Percentiles rank a stretch among this genome's conserved stretches.
Evolutionary conservation across 2,888 invertebrate species (phyloP).

Genomic region (Drosophila neotestacea): DNA sequence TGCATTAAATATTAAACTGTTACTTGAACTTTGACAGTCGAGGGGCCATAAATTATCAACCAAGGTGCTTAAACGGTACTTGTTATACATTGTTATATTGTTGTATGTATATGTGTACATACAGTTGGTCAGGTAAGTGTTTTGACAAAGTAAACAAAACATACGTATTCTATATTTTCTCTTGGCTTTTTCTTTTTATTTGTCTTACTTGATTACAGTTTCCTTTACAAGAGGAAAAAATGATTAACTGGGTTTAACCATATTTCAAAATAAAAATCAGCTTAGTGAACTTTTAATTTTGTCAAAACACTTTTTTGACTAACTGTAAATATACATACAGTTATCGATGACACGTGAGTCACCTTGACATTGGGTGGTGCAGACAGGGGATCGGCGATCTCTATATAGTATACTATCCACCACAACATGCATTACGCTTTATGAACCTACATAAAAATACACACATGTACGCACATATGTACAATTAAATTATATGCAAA

Average conservation of each 20-base stretch:
- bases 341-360: slow-evolving; percentile 20
- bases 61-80: slow-evolving; percentile 29
- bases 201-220: too few relatives aligned
- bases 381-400: not conserved
- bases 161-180: too few relatives aligned
- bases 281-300: too few relatives aligned
- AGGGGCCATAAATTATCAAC: slow-evolving; percentile 6
- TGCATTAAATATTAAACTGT: slow-evolving; percentile 3
- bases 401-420: not conserved
- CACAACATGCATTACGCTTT: too few relatives aligned
- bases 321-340: not conserved
- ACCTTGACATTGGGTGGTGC: slow-evolving; percentile 41
- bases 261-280: too few relatives aligned
- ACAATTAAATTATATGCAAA: slow-evolving; percentile 28
- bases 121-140: too few relatives aligned
- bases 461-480: not conserved
- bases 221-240: too few relatives aligned
- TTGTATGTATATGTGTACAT: not conserved
- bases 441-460: not conserved
- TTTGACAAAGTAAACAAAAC: too few relatives aligned
- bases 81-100: not conserved
- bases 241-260: too few relatives aligned
- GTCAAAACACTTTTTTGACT: too few relatives aligned
- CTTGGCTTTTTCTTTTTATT: too few relatives aligned
- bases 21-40: slow-evolving; percentile 35